Evolutionary conservation across 2,888 invertebrate genomes (phyloP).

Genomic region (Aphodius granarius): DNA sequence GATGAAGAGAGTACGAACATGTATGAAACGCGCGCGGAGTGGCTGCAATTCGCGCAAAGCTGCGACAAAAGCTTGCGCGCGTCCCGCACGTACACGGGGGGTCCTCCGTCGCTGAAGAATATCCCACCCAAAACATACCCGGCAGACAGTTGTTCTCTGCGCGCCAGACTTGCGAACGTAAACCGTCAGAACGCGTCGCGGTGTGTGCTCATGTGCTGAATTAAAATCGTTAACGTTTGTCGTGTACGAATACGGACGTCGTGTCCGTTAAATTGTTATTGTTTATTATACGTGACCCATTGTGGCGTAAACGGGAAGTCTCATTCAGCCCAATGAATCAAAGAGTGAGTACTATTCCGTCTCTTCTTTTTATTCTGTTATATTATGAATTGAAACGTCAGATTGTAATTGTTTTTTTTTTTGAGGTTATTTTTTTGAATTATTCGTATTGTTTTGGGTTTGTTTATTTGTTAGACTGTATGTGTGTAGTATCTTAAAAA

Average conservation of each 20-base stretch:
- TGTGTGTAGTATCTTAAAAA: background rate
- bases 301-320: background rate
- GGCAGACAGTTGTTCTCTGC: background rate
- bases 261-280: background rate
- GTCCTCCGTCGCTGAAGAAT: background rate
- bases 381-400: background rate
- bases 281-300: background rate
- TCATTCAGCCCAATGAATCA: background rate
- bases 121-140: background rate
- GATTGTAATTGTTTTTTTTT: background rate
- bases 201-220: background rate
- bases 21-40: background rate
- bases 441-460: background rate
- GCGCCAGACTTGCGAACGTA: background rate
- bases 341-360: background rate
- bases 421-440: too few relatives aligned
- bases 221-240: background rate
- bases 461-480: background rate
- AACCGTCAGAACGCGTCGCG: background rate
- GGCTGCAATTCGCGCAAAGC: background rate
- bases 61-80: background rate
- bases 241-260: background rate
- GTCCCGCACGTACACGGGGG: background rate
- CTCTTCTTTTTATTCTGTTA: too few relatives aligned
- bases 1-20: background rate